phyloP scores from a whole-genome alignment of 2,888 invertebrate genomes.

The Meganola albula region DNA sequence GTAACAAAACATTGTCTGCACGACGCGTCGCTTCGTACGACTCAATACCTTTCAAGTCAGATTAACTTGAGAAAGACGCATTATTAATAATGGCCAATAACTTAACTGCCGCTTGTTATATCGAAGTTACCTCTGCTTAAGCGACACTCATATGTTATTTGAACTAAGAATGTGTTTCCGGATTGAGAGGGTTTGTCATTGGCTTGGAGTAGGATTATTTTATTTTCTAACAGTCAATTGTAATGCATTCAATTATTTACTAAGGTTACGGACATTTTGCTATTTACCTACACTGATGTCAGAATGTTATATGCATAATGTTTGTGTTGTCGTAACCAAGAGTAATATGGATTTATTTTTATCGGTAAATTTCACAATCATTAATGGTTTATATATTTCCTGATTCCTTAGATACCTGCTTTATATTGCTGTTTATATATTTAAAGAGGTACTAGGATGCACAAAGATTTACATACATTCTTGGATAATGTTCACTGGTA shows the following conservation, averaged over 20 bases:
- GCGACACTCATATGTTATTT: conserved; percentile 67
- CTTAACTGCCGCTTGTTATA: conserved; percentile 70
- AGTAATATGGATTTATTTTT: too few species aligned
- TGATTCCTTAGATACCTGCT: too few species aligned
- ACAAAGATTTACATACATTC: too few species aligned
- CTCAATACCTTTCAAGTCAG: conserved; percentile 73
- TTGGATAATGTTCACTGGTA: too few species aligned
- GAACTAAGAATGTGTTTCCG: conserved; percentile 72
- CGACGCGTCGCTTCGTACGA: conserved; percentile 62
- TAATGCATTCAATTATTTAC: conserved; percentile 30
- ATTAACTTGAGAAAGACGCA: conserved; percentile 72
- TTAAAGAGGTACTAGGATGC: too few species aligned
- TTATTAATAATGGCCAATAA: conserved; percentile 76
- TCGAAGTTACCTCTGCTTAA: conserved; percentile 73
- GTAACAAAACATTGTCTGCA: conserved; percentile 62
- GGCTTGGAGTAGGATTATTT: conserved; percentile 44
- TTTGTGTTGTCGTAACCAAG: too few species aligned
- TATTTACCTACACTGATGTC: conserved; percentile 26
- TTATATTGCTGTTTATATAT: too few species aligned
- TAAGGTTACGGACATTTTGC: conserved; percentile 21
- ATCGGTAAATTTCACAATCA: too few species aligned
- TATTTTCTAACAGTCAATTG: conserved; percentile 38
- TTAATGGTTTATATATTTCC: too few species aligned
- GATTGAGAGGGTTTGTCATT: conserved; percentile 60
- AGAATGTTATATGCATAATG: too few species aligned